phyloP scores from a whole-genome alignment of 35 echinoderm and acorn worm genomes.

The Apostichopus japonicus region DNA sequence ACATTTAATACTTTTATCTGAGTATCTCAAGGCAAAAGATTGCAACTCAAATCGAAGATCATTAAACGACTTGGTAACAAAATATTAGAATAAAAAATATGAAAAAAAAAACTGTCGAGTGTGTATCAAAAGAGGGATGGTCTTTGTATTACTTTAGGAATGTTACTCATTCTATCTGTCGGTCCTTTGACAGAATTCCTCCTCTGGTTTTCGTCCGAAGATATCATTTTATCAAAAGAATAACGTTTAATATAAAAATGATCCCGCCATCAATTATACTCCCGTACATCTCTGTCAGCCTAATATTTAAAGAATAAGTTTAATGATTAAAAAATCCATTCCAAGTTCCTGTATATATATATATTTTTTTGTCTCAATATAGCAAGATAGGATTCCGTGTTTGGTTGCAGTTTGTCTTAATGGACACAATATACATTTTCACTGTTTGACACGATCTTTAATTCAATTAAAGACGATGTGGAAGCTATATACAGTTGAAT shows the following conservation, averaged over 20 bases:
- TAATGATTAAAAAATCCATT: not conserved
- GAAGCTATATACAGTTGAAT: not conserved
- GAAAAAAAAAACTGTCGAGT: not conserved
- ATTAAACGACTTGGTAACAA: not conserved
- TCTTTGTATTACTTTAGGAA: not conserved
- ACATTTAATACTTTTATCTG: constrained; percentile 1
- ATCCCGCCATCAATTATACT: not conserved
- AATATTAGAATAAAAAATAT: not conserved
- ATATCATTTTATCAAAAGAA: not conserved
- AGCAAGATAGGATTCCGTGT: not conserved
- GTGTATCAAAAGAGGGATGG: not conserved
- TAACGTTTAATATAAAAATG: not conserved
- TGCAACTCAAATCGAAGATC: not conserved
- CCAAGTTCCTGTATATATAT: not conserved
- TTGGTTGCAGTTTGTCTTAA: not conserved
- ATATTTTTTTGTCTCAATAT: not conserved
- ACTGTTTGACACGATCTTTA: not conserved
- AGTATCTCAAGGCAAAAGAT: not conserved
- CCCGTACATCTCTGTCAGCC: not conserved
- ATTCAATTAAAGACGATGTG: not conserved
- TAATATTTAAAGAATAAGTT: not conserved
- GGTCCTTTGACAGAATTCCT: not conserved
- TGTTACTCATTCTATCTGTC: not conserved
- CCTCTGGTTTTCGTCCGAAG: not conserved
- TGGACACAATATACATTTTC: not conserved